These are phyloP conservation scores for Podarcis cretensis DNA, from an alignment of 2,113 vertebrate genomes.

Conservation along the genomic window DNA sequence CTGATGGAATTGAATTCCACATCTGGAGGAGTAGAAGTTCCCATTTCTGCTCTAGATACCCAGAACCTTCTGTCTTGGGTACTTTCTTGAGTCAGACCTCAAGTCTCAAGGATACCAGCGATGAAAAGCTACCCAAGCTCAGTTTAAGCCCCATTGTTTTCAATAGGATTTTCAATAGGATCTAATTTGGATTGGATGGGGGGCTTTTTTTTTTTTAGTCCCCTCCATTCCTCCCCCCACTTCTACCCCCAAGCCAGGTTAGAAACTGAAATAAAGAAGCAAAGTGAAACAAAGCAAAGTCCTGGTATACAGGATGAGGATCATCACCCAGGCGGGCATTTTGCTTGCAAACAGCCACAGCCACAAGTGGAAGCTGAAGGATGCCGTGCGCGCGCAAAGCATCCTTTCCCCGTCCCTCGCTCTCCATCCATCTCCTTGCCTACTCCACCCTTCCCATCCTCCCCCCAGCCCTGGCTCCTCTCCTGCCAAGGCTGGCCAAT, in stretches of 20 bases:
- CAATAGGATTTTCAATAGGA: not conserved
- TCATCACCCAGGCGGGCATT: not conserved
- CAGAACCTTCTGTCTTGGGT: not conserved
- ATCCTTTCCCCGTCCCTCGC: not conserved
- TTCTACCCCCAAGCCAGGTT: too few species aligned
- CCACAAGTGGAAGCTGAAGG: not conserved
- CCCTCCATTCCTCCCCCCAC: too few species aligned
- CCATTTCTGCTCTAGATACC: not conserved
- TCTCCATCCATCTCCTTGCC: too few species aligned
- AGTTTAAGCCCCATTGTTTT: not conserved
- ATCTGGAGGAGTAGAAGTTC: not conserved
- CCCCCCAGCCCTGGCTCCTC: too few species aligned
- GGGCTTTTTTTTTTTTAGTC: not conserved
- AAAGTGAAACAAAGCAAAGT: not conserved
- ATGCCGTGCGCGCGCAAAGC: not conserved
- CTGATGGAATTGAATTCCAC: not conserved
- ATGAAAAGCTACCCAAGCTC: not conserved
- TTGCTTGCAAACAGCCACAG: too few species aligned
- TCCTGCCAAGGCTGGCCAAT: not conserved
- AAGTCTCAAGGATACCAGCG: not conserved
- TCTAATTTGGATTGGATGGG: not conserved
- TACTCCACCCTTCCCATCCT: not conserved
- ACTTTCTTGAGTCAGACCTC: not conserved
- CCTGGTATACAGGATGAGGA: not conserved
- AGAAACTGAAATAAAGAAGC: not conserved